Base-by-base conservation (phyloP, 2,113 vertebrate genomes). In the Mormyrus lacerda region DNA sequence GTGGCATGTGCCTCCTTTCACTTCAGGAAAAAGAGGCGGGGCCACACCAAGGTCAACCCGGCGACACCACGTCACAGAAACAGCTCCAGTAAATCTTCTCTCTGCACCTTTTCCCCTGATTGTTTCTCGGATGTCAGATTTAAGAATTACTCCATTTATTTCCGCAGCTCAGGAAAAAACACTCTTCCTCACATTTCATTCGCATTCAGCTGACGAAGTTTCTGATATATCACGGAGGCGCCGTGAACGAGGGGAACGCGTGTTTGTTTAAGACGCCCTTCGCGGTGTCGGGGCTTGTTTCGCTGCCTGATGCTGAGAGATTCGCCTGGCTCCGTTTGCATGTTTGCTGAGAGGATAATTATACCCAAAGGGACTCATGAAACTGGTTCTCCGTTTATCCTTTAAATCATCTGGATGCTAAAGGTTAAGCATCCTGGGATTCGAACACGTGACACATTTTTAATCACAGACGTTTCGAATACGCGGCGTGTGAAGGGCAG, bases 311-410 rank as follows among this genome's bases (percentile, higher is more conserved):
- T n/a, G 19, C 39, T 21, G 21, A 47, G 44, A 84, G 44, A 19
- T 47, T 44, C 9, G 8, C 82, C 19, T 0, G 35, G 21, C 21
- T n/a, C 82, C 17, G 19, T 47, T 45, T 47, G 7, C 19, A 7
- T 84, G 44, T 84, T 84, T 45, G 82, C 44, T 10, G 39, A 84
- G 44, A 84, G 44, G 39, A 84, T 84, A 84, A 84, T 84, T 84
- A 84, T 47, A 84, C 39, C 44, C 42, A 84, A 11, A 84, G 42
- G 15, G 82, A 84, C 31, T 79, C 42, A 42, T 39, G 73, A 27
- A 39, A 35, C 73, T 39, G 73, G 82, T 45, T 47, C 19, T 44
- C 17, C 44, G 8, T 84, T 44, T 84, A 84, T 47, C 44, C 19
- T 3, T 84, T 84, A 45, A 84, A 45, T 84, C 44, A 47, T 84